Evolutionary conservation across 2,113 vertebrate genomes (phyloP).

Genomic region (Casuarius casuarius): DNA sequence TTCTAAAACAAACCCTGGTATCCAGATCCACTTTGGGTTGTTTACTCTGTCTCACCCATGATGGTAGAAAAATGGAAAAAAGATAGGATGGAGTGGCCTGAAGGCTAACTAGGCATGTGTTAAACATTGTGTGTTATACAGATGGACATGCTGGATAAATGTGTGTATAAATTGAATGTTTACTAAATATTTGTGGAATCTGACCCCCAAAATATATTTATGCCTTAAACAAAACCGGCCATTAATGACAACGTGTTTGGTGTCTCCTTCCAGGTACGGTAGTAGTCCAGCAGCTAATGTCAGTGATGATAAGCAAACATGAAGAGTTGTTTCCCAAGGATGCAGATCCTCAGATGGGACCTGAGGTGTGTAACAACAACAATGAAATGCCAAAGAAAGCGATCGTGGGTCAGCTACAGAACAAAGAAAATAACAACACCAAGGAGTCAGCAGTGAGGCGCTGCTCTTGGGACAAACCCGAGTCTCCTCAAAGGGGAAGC

Average conservation of each 20-base stretch:
- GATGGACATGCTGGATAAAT: neutral
- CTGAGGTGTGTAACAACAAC: conserved; percentile 88
- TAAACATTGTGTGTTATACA: neutral
- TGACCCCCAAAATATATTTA: neutral
- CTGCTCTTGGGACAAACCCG: conserved; percentile 90
- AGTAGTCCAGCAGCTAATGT: conserved; percentile 97
- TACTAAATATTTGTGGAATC: neutral
- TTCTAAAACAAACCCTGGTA: neutral
- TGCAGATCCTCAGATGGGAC: conserved; percentile 73
- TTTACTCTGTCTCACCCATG: too few relatives aligned
- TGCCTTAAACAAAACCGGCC: neutral
- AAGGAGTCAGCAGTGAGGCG: conserved; percentile 74
- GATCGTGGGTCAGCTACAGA: conserved; percentile 78
- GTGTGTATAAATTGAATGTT: neutral
- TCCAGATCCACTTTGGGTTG: neutral
- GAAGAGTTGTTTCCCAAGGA: conserved; percentile 88
- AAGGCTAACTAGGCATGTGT: neutral
- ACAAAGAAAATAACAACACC: conserved; percentile 90
- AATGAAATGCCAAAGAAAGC: conserved; percentile 81
- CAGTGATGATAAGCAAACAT: conserved; percentile 92
- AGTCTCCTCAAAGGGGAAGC: conserved; percentile 82
- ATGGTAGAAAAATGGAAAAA: too few relatives aligned
- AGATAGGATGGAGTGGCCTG: neutral
- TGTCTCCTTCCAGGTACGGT: conserved; percentile 84
- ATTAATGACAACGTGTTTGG: neutral